Conservation (phyloP, 2,797 vertebrate genomes). For the Gallinago stenura region DNA sequence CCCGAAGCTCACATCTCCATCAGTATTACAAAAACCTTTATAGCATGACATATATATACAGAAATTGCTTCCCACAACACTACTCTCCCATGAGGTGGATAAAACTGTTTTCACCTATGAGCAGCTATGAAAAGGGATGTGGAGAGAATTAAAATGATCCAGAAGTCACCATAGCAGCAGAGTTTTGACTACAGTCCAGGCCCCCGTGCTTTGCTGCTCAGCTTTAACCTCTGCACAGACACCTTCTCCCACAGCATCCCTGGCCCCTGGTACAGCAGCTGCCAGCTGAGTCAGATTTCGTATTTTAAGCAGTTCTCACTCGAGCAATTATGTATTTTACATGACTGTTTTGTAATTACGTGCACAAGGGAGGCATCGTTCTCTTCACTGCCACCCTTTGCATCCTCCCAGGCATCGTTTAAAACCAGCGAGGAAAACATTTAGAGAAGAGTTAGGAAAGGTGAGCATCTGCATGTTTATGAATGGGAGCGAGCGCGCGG, state of each 20-base stretch:
- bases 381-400: not conserved
- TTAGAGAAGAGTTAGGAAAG: not conserved
- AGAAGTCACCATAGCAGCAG: not conserved
- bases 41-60: not conserved
- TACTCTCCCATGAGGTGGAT: not conserved
- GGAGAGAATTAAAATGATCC: not conserved
- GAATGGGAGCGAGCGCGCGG: not conserved
- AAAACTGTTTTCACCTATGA: not conserved
- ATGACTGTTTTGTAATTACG: not conserved
- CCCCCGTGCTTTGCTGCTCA: not conserved
- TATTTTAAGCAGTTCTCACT: not conserved
- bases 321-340: constrained; percentile 5
- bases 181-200: not conserved
- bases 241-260: not conserved
- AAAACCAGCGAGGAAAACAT: not conserved
- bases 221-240: not conserved
- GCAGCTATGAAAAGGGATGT: not conserved
- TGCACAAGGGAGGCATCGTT: not conserved
- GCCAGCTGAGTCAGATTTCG: constrained; percentile 11
- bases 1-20: not conserved
- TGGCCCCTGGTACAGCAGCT: not conserved
- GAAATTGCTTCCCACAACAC: not conserved
- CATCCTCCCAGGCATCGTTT: not conserved
- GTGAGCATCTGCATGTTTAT: not conserved
- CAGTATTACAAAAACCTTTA: not conserved